Evolutionary conservation across 2,888 invertebrate genomes (phyloP).

Genomic region (Pocota personata): DNA sequence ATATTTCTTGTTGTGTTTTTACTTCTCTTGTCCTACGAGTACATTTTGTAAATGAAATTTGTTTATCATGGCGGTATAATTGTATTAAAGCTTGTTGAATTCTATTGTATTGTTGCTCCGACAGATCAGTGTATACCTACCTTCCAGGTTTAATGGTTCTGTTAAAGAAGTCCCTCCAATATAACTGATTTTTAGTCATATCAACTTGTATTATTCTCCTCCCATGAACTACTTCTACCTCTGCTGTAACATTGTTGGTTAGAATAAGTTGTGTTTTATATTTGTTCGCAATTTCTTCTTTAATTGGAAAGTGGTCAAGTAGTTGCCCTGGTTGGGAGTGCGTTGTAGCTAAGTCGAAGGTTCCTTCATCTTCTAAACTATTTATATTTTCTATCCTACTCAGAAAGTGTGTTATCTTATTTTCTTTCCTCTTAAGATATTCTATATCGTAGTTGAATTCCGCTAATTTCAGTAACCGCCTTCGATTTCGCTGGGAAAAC

Average conservation of each 20-base stretch:
- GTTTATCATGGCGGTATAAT: not conserved
- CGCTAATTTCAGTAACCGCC: not conserved
- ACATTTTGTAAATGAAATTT: not conserved
- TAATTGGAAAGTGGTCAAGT: conserved; percentile 42
- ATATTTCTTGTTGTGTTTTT: not conserved
- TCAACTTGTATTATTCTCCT: conserved; percentile 4
- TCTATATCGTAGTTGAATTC: not conserved
- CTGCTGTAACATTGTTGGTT: conserved; percentile 17
- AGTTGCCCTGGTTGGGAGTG: conserved; percentile 48
- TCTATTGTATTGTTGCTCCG: not conserved
- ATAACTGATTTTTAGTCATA: conserved; percentile 21
- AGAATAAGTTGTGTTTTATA: conserved; percentile 53
- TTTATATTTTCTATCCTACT: not conserved
- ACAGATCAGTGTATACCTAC: not conserved
- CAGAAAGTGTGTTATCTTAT: conserved; percentile 5
- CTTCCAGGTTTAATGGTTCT: not conserved
- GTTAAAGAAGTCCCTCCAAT: not conserved
- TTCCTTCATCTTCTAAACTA: not conserved
- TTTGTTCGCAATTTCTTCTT: conserved; percentile 48
- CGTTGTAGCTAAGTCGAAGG: not conserved
- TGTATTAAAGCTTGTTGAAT: not conserved
- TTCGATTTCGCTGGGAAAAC: conserved; percentile 4
- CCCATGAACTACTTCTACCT: conserved; percentile 11
- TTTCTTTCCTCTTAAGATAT: not conserved
- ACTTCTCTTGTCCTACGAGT: not conserved